These are phyloP conservation scores for Chrysemys picta DNA, from an alignment of 2,113 vertebrate species.

Conservation along the genomic window DNA sequence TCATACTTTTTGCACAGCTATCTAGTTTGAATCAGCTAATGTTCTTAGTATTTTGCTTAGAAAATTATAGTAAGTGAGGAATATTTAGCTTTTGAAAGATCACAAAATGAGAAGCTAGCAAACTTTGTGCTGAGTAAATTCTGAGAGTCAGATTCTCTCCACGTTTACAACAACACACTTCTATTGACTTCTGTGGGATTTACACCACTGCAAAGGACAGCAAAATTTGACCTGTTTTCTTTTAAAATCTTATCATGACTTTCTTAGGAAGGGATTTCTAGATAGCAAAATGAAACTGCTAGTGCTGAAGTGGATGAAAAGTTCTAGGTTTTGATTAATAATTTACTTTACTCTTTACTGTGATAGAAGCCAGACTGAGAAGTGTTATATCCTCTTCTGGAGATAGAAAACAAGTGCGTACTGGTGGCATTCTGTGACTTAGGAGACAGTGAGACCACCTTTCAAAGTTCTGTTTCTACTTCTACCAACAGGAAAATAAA, in stretches of 20 bases:
- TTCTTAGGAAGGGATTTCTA: conserved; percentile 22
- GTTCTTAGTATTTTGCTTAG: fast-evolving
- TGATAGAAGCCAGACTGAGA: conserved; percentile 16
- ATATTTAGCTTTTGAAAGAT: background rate
- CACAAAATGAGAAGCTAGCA: background rate
- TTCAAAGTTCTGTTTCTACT: background rate
- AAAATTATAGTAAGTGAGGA: background rate
- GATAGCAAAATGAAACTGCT: background rate
- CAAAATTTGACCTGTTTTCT: background rate
- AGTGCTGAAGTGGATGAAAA: background rate
- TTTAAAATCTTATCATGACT: background rate
- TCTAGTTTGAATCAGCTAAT: background rate
- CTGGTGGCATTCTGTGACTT: background rate
- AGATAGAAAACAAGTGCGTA: fast-evolving
- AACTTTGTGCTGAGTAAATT: background rate
- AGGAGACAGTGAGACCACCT: background rate
- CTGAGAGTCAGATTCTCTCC: background rate
- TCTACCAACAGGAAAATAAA: background rate
- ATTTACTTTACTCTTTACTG: background rate
- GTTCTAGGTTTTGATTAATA: background rate
- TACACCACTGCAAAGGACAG: background rate
- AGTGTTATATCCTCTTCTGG: background rate
- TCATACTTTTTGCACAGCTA: background rate
- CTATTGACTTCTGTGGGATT: background rate
- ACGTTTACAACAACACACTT: background rate